Percentiles rank a stretch among this genome's conserved stretches.
Evolutionary conservation across 2,888 invertebrate species (phyloP).

Genomic region (Agonopterix heracliana): DNA sequence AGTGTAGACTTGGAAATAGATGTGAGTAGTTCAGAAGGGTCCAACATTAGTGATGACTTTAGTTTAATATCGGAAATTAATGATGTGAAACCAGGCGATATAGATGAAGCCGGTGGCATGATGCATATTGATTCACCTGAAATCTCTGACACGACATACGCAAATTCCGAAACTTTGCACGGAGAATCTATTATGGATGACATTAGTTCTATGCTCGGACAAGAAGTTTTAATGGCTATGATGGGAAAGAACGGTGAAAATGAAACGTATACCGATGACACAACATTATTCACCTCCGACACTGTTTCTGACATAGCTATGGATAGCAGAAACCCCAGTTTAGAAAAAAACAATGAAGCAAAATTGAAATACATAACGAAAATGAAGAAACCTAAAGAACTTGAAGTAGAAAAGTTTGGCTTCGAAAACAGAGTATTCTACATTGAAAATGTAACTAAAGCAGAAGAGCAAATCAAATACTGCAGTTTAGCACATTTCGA

Average conservation of each 20-base stretch:
- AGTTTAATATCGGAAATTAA: slow-evolving; percentile 83
- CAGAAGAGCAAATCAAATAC: slow-evolving; percentile 79
- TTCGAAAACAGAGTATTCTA: slow-evolving; percentile 84
- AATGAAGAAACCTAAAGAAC: slow-evolving; percentile 63
- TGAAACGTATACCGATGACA: slow-evolving; percentile 84
- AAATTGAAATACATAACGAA: slow-evolving; percentile 75
- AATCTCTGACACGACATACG: slow-evolving; percentile 82
- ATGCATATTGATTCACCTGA: slow-evolving; percentile 91
- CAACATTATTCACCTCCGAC: slow-evolving; percentile 79
- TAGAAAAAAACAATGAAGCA: slow-evolving; percentile 76
- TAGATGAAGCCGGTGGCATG: slow-evolving; percentile 74
- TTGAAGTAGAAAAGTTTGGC: slow-evolving; percentile 77
- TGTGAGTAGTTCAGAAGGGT: slow-evolving; percentile 78
- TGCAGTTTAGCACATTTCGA: slow-evolving; percentile 89
- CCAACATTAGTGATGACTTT: slow-evolving; percentile 82
- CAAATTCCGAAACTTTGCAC: slow-evolving; percentile 82
- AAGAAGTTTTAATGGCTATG: slow-evolving; percentile 81
- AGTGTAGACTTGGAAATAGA: slow-evolving; percentile 69
- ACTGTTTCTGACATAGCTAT: slow-evolving; percentile 69
- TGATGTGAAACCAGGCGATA: slow-evolving; percentile 65
- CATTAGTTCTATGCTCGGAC: slow-evolving; percentile 83
- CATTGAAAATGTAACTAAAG: slow-evolving; percentile 65
- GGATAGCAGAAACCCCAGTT: slow-evolving; percentile 70
- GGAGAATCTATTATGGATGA: slow-evolving; percentile 88
- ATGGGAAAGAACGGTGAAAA: slow-evolving; percentile 77